These are phyloP conservation scores for Parauchenoglanis punctatus DNA, from an alignment of 2,797 vertebrate genomes.

Conservation along the genomic window DNA sequence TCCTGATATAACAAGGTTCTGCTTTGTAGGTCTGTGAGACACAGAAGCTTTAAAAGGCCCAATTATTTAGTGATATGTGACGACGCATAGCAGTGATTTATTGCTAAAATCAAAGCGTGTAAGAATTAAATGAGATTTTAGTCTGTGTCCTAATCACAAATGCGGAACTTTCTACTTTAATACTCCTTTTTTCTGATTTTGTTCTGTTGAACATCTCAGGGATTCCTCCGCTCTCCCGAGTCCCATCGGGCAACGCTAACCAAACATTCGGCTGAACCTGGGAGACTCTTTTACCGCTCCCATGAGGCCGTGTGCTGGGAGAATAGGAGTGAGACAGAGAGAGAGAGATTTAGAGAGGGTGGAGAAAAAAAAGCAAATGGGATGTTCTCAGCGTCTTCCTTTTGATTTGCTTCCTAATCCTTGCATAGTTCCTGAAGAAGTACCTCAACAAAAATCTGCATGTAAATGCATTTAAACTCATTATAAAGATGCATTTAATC, in stretches of 20 bases:
- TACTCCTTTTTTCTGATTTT: background rate
- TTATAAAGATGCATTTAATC: background rate
- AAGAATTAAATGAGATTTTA: background rate
- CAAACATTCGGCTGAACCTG: constrained; percentile 1
- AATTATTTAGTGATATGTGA: constrained; percentile 1
- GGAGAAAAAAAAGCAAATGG: constrained; percentile 19
- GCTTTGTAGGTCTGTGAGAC: background rate
- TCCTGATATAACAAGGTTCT: constrained; percentile 12
- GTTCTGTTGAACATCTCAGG: constrained; percentile 13
- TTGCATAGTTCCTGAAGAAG: background rate
- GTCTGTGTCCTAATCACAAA: background rate
- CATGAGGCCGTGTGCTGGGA: background rate
- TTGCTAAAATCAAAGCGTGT: background rate
- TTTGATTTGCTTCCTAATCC: background rate
- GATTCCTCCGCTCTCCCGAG: background rate
- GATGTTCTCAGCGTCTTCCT: background rate
- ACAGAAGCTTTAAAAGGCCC: background rate
- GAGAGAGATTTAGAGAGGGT: constrained; percentile 51
- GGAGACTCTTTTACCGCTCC: constrained; percentile 21
- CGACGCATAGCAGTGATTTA: background rate
- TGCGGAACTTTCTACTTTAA: background rate
- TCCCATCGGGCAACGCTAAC: constrained; percentile 43
- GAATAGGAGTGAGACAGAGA: constrained; percentile 47
- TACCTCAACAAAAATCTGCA: background rate
- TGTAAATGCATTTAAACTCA: background rate